Percentiles rank a stretch among this genome's conserved stretches.
Conservation (phyloP, 1,140 invertebrate species). For the Drosophila nigromelanica region DNA sequence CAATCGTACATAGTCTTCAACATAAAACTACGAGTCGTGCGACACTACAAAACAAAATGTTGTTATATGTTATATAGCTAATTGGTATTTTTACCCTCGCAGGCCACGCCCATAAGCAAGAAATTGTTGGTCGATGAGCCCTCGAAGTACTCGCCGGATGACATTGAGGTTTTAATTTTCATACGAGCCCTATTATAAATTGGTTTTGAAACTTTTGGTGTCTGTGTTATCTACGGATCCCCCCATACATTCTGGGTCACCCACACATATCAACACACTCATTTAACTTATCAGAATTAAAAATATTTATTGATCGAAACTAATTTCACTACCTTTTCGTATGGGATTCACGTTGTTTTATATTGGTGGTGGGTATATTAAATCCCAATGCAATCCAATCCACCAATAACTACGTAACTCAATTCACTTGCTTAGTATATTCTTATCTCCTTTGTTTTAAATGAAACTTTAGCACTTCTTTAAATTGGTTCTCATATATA, state of each 20-base stretch:
- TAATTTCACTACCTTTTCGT: slow-evolving; percentile 1
- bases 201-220: slow-evolving; percentile 39
- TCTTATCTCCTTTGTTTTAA: neutral
- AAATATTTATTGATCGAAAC: neutral
- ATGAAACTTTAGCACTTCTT: neutral
- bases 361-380: neutral
- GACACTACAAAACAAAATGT: neutral
- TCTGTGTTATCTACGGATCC: slow-evolving; percentile 8
- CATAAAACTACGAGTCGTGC: neutral
- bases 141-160: slow-evolving; percentile 77
- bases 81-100: slow-evolving; percentile 52
- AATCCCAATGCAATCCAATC: neutral
- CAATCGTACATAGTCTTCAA: slow-evolving; percentile 8
- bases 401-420: neutral
- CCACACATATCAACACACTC: slow-evolving; percentile 21
- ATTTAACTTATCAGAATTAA: slow-evolving; percentile 1
- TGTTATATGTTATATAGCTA: slow-evolving; percentile 31
- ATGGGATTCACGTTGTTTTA: neutral
- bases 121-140: slow-evolving; percentile 74
- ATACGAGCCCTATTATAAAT: slow-evolving; percentile 50
- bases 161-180: slow-evolving; percentile 77
- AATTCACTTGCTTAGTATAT: neutral
- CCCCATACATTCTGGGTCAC: neutral
- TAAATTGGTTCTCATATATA: neutral
- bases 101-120: slow-evolving; percentile 70